phyloP scores from a whole-genome alignment of 2,888 invertebrate genomes.

The Diplolepis rosae region DNA sequence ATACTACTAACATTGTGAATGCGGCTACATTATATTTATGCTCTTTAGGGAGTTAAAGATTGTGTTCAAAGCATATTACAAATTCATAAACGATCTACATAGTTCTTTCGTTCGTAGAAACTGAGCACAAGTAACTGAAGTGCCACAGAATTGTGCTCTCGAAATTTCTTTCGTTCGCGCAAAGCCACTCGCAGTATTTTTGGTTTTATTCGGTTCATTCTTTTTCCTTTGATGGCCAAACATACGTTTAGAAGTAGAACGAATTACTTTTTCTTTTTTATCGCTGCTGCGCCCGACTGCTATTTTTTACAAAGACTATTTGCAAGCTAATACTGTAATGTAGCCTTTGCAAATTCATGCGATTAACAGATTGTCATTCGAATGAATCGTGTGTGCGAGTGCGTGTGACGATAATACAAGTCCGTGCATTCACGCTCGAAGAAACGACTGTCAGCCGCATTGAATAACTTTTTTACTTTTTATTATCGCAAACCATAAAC shows the following conservation, averaged over 20 bases:
- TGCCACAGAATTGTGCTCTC: not conserved
- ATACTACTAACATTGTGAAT: constrained; percentile 69
- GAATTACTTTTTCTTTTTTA: not conserved
- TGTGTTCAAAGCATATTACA: constrained; percentile 52
- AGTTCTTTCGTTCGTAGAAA: constrained; percentile 12
- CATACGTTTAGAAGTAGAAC: not conserved
- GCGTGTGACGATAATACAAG: constrained; percentile 1
- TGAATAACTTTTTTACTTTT: constrained; percentile 6
- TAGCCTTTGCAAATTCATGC: constrained; percentile 6
- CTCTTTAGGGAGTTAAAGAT: constrained; percentile 60
- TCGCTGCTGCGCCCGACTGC: constrained; percentile 11
- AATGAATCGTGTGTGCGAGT: constrained; percentile 12
- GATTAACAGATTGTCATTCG: not conserved
- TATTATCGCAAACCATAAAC: constrained; percentile 2
- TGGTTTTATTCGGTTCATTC: not conserved
- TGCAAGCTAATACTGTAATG: not conserved
- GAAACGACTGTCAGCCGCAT: not conserved
- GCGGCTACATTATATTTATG: constrained; percentile 70
- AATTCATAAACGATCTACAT: not conserved
- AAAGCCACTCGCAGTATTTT: constrained; percentile 11
- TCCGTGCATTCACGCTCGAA: constrained; percentile 7
- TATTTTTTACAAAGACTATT: constrained; percentile 19
- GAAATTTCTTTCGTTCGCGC: constrained; percentile 18
- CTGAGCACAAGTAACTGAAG: not conserved
- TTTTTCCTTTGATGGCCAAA: not conserved